Base-by-base conservation (phyloP, 1,140 invertebrate genomes). In the Diorhabda elongata region DNA sequence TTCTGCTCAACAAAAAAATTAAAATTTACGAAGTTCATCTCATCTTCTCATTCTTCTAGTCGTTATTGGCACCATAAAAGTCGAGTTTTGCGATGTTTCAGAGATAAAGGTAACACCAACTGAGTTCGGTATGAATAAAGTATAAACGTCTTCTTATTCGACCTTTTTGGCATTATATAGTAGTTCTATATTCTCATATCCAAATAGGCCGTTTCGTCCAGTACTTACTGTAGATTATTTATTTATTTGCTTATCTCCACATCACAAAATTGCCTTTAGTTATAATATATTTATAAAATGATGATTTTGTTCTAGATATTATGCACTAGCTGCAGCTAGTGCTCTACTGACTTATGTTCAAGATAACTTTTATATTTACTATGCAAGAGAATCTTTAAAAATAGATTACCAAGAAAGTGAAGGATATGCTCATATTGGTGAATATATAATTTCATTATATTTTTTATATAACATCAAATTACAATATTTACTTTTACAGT, bases 341-440 rank as follows among this genome's bases (percentile, higher is more conserved):
- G 94, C 93, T 3, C 82, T 97, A 3, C 79, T 96, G 2, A 93
- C 91, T 75, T 97, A 96, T 79, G 84, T 95, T 3, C 92, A 95
- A 80, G 88, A 88, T 70, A 87, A 90, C 68, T 89, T 94, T 76
- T 91, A 90, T 73, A 83, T 93, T 26, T 83, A 90, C 9, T 95
- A 92, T 82, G 87, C 89, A 4, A 87, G 89, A 58, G 87, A 89
- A 75, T 92, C 93, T 0, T 81, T 97, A 58, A 92, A 90, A 81
- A 85, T 97, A 60, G 87, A 91, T 69, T 97, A 92, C 81, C 88
- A 92, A 79, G 89, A 88, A 43, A 90, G 92, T 52, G 89, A 94
- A 82, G 88, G 94, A 71, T 90, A 90, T n/a, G 91, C 91, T 75
- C 84, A 92, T 72, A 94, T 98, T 76, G 93, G 93, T 94, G 85